Base-by-base conservation (phyloP, 2,888 invertebrate species). In the Cataglyphis livida region DNA sequence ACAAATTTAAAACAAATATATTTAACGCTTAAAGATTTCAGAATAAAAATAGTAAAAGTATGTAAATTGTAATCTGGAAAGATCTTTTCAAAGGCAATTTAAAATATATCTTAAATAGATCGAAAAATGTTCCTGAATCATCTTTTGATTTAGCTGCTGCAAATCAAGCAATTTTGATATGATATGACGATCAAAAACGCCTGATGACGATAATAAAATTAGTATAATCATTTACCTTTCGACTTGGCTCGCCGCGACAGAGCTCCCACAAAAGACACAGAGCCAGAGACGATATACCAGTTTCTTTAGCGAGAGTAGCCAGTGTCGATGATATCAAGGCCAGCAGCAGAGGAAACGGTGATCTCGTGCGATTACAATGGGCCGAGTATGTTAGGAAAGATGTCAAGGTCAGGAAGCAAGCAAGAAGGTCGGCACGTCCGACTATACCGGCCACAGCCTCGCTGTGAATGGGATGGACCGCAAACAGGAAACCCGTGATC, bases 381-480 rank as follows among this genome's bases (percentile, higher is more conserved):
- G 97, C 96, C 92, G 97, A 96, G 95, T 99, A 99, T 73, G 97
- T 96, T 91, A 98, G 96, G 93, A 99, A 97, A 89, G 98, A 97
- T 85, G 98, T 95, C 85, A 99, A 96, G 95, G 98, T 98, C 95
- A 98, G 97, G 91, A 98, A 97, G 94, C 98, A 98, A 18, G 99
- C 98, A 38, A 98, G 97, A 62, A 99, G 95, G 94, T 99, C 99
- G 3, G 99, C 99, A 81, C 99, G 96, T 1, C 99, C 99, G 18
- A 99, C 99, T 71, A 99, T 96, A 35, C 98, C 98, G 0, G 99
- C 98, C 48, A 99, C 99, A 0, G 99, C 99, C 95, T 99, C 99
- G 4, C 98, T 98, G 95, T 99, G 99, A 91, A 99, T 97, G 18
- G 99, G 99, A 95, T 99, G 99, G 1, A 97, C 97, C 48, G 99